Conservation (phyloP, 2,113 vertebrate genomes). For the Orientallactaga bullata region DNA sequence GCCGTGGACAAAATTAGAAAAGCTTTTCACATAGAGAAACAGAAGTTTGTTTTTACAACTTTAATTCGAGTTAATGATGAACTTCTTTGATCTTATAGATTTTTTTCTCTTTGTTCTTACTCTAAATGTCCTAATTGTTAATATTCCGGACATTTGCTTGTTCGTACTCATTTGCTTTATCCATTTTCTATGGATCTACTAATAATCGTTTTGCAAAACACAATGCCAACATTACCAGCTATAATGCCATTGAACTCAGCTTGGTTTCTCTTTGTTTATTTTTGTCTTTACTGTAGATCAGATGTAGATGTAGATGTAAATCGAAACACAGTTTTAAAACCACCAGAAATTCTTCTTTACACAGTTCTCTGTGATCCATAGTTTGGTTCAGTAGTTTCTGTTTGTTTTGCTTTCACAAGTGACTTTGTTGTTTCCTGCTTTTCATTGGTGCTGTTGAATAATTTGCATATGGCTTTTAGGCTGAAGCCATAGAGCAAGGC, state of each 20-base stretch:
- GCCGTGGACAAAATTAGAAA: not conserved
- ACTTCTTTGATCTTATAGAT: slow-evolving; percentile 18
- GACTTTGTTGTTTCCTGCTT: not conserved
- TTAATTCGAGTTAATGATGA: not conserved
- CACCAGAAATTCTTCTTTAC: not conserved
- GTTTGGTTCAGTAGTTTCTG: not conserved
- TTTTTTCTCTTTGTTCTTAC: slow-evolving; percentile 12
- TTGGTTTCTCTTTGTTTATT: not conserved
- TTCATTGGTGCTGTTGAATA: not conserved
- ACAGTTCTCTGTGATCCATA: not conserved
- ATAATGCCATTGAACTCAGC: not conserved
- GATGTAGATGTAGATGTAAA: not conserved
- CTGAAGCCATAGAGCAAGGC: not conserved
- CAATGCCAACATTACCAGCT: not conserved
- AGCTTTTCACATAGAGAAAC: not conserved
- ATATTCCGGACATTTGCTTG: not conserved
- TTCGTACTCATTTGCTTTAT: not conserved
- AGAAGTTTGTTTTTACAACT: not conserved
- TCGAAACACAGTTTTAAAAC: not conserved
- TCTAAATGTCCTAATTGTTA: not conserved
- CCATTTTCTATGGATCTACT: not conserved
- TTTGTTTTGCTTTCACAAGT: not conserved
- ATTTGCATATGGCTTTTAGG: not conserved
- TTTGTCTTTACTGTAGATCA: not conserved
- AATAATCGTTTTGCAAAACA: not conserved